phyloP scores from a whole-genome alignment of 2,113 vertebrate species.

The Indicator maculatus region DNA sequence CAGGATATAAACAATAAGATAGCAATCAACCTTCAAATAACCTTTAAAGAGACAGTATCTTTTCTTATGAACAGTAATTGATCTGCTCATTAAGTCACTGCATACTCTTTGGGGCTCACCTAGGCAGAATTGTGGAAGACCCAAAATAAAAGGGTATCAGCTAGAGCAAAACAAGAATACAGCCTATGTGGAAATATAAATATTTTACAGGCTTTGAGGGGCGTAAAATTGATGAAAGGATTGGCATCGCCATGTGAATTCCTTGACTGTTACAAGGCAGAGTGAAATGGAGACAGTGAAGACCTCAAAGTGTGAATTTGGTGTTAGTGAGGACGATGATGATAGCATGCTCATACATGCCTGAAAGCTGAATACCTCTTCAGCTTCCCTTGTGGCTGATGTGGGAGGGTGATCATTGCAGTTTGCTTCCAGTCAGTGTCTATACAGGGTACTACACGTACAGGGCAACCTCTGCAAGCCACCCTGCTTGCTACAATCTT shows the following conservation, averaged over 20 bases:
- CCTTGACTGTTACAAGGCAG: not conserved
- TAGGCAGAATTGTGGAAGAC: conserved; percentile 46
- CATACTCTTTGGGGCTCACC: conserved; percentile 68
- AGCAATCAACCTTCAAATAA: conserved; percentile 94
- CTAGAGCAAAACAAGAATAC: conserved; percentile 56
- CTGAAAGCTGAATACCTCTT: not conserved
- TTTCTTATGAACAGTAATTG: conserved; percentile 79
- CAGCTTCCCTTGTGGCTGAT: accelerated
- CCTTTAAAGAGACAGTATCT: conserved; percentile 80
- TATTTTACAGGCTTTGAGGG: not conserved
- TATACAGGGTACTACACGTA: accelerated
- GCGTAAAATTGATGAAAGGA: not conserved
- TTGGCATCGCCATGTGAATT: not conserved
- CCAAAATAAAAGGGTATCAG: conserved; percentile 34
- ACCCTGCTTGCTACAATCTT: not conserved
- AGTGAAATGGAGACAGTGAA: not conserved
- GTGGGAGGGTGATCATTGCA: not conserved
- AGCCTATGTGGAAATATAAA: not conserved
- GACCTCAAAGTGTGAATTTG: not conserved
- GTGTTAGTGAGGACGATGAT: accelerated
- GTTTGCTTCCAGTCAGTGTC: accelerated
- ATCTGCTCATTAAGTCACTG: conserved; percentile 79
- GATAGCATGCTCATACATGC: not conserved
- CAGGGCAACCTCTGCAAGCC: too few relatives aligned
- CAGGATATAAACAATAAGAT: conserved; percentile 85